Percentiles rank a stretch among this genome's conserved stretches.
Evolutionary conservation across 2,113 vertebrate genomes (phyloP).

Genomic region (Chloropsis cyanopogon): DNA sequence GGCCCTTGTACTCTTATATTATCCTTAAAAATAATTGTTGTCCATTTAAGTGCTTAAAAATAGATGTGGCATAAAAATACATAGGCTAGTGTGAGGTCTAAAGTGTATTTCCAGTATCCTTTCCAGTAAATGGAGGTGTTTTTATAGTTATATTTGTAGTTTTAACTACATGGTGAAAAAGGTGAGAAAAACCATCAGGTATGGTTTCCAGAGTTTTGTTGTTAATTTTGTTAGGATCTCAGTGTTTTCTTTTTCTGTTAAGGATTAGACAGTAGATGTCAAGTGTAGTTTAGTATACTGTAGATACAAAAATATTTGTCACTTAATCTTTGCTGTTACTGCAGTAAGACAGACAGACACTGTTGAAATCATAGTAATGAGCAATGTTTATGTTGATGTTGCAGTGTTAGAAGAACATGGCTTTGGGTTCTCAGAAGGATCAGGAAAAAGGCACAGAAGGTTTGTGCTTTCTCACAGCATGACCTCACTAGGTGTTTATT

Average conservation of each 20-base stretch:
- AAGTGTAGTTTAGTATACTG: background rate
- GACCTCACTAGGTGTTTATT: background rate
- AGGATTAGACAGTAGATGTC: background rate
- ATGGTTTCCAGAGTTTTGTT: background rate
- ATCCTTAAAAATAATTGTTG: background rate
- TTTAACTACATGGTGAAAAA: background rate
- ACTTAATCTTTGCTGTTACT: background rate
- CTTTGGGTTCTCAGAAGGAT: background rate
- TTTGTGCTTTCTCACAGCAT: background rate
- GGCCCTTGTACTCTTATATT: background rate
- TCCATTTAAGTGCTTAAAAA: background rate
- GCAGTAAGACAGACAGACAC: background rate
- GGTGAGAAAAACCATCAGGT: background rate
- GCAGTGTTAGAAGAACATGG: background rate
- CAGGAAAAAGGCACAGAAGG: background rate
- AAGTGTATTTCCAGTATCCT: background rate
- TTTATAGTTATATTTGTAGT: background rate
- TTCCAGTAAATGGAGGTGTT: background rate
- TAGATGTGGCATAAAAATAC: background rate
- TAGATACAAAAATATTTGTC: background rate
- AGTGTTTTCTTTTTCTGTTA: background rate
- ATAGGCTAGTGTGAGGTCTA: background rate
- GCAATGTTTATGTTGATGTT: background rate
- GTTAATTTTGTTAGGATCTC: background rate
- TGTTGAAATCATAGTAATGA: background rate